A percentile compares a stretch with the other conserved stretches of the same genome.
Conservation (phyloP, 2,888 invertebrate species). For the Clunio marinus region DNA sequence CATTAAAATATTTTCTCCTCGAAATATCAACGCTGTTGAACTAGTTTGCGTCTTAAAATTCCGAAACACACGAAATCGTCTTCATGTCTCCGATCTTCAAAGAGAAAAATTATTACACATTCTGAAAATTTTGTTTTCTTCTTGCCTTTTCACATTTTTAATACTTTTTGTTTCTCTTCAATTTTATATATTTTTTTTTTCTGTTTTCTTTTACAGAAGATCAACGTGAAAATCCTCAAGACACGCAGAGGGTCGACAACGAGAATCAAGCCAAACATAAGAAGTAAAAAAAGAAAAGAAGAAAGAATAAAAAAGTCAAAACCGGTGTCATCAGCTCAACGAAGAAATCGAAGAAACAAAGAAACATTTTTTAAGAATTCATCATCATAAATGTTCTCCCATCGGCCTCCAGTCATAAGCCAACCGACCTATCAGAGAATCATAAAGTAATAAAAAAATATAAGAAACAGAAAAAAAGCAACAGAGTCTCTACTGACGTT, state of each 20-base stretch:
- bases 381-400: constrained; percentile 13
- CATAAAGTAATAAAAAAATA: constrained; percentile 13
- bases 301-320: neutral
- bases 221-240: neutral
- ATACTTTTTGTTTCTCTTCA: neutral
- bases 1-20: too few relatives aligned
- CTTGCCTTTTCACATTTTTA: too few relatives aligned
- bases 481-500: neutral
- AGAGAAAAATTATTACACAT: too few relatives aligned
- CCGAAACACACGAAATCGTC: too few relatives aligned
- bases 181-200: neutral
- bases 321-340: constrained; percentile 20
- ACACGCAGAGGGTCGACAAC: neutral
- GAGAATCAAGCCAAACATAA: too few relatives aligned
- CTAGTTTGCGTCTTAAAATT: too few relatives aligned
- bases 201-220: neutral
- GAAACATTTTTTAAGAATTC: constrained; percentile 18
- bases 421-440: constrained; percentile 9
- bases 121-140: too few relatives aligned
- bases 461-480: too few relatives aligned
- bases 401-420: neutral
- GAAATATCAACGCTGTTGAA: too few relatives aligned
- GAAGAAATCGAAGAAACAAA: constrained; percentile 8
- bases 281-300: neutral
- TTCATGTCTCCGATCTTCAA: too few relatives aligned